phyloP scores from a whole-genome alignment of 2,888 invertebrate species.

The Blastobasis adustella region DNA sequence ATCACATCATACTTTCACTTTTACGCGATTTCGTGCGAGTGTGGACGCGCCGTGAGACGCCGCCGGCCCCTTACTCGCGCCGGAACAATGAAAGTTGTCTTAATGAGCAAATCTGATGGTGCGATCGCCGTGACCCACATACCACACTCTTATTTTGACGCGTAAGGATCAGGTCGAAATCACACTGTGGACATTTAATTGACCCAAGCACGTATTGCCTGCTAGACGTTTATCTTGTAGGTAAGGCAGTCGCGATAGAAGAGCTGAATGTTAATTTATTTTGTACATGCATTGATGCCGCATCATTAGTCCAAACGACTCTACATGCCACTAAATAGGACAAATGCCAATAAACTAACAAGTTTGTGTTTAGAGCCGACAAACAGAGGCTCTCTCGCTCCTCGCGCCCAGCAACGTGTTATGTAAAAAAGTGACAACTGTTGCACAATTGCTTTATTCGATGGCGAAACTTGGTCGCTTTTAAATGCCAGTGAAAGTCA shows the following conservation, averaged over 20 bases:
- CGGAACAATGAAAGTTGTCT: conserved; percentile 61
- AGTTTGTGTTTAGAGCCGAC: conserved; percentile 4
- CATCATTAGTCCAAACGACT: not conserved
- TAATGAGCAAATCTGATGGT: conserved; percentile 35
- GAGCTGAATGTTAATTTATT: not conserved
- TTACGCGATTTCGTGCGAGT: conserved; percentile 59
- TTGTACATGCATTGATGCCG: not conserved
- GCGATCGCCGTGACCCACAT: conserved; percentile 13
- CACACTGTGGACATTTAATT: too few species aligned
- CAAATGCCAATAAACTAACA: conserved; percentile 9
- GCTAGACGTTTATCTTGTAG: too few species aligned
- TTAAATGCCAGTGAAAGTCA: conserved; percentile 70
- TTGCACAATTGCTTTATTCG: conserved; percentile 69
- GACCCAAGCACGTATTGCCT: too few species aligned
- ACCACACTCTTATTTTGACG: conserved; percentile 1
- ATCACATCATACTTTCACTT: conserved; percentile 70
- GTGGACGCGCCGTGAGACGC: conserved; percentile 29
- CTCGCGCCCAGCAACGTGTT: conserved; percentile 34
- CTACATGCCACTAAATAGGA: conserved; percentile 6
- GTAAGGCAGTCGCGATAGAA: not conserved
- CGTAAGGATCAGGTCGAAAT: not conserved
- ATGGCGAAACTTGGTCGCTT: conserved; percentile 66
- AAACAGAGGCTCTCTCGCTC: conserved; percentile 18
- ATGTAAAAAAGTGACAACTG: conserved; percentile 68
- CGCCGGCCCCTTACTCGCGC: conserved; percentile 36